Conservation (phyloP, 2,797 vertebrate species). For the Pogonophryne albipinna region DNA sequence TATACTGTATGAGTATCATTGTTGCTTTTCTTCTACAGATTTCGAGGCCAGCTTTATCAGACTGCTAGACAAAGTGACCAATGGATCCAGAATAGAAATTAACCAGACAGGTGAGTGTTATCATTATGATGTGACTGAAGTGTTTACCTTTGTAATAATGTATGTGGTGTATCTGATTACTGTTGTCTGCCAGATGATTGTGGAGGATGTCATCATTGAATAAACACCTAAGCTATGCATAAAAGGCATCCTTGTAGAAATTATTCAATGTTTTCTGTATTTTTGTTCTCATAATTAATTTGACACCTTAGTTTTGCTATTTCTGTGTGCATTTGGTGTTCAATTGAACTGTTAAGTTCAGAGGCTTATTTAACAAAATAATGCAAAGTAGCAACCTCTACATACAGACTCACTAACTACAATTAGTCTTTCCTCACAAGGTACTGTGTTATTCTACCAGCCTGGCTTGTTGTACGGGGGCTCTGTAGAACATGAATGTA, state of each 20-base stretch:
- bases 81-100: conserved; percentile 96
- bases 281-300: neutral
- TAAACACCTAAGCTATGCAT: neutral
- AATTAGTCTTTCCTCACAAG: conserved; percentile 69
- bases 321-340: neutral
- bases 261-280: neutral
- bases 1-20: neutral
- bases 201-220: neutral
- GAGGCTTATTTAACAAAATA: neutral
- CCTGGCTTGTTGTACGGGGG: conserved; percentile 94
- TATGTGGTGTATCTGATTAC: conserved; percentile 2
- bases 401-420: neutral
- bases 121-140: neutral
- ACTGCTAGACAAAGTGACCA: conserved; percentile 96
- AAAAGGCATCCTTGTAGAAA: neutral
- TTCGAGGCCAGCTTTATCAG: conserved; percentile 98
- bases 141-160: neutral
- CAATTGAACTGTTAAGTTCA: neutral
- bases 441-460: conserved; percentile 93
- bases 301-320: neutral
- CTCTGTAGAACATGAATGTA: conserved; percentile 93
- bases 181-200: conserved; percentile 12
- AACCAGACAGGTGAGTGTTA: conserved; percentile 93
- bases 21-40: conserved; percentile 80
- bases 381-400: neutral